Evolutionary conservation across 2,797 vertebrate genomes (phyloP).

Genomic region (Clarias laeviceps): DNA sequence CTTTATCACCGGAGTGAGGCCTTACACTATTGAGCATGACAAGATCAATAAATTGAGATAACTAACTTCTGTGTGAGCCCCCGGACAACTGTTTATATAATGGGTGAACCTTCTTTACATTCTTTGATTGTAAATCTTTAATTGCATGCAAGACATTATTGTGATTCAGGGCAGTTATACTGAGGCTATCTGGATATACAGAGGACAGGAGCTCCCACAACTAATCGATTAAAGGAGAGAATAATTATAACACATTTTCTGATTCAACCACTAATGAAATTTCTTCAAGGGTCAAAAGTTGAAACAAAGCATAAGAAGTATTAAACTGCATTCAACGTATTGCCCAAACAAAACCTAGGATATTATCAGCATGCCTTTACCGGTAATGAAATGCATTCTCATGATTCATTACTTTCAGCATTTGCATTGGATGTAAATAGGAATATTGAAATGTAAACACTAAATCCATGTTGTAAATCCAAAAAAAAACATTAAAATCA

Average conservation of each 20-base stretch:
- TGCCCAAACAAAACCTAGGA: background rate
- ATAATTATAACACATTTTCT: constrained; percentile 25
- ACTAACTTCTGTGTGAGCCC: constrained; percentile 25
- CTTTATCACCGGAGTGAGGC: background rate
- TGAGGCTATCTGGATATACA: background rate
- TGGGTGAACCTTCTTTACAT: background rate
- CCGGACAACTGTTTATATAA: constrained; percentile 55
- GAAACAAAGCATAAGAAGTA: background rate
- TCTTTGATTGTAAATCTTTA: constrained; percentile 53
- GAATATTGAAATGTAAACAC: background rate
- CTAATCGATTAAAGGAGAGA: constrained; percentile 24
- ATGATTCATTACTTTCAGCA: background rate
- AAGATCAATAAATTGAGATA: constrained; percentile 17
- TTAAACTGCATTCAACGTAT: background rate
- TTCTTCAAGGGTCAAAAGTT: background rate
- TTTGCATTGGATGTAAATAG: background rate
- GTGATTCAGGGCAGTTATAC: constrained; percentile 28
- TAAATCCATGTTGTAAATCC: background rate
- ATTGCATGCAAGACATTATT: constrained; percentile 31
- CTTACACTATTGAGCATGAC: background rate
- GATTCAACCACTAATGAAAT: constrained; percentile 2
- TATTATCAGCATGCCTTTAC: background rate
- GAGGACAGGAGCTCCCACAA: background rate
- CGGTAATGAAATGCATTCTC: background rate
- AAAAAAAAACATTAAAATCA: no score